Evolutionary conservation across 1,140 invertebrate genomes (phyloP).

Genomic region (Pogonus chalceus): DNA sequence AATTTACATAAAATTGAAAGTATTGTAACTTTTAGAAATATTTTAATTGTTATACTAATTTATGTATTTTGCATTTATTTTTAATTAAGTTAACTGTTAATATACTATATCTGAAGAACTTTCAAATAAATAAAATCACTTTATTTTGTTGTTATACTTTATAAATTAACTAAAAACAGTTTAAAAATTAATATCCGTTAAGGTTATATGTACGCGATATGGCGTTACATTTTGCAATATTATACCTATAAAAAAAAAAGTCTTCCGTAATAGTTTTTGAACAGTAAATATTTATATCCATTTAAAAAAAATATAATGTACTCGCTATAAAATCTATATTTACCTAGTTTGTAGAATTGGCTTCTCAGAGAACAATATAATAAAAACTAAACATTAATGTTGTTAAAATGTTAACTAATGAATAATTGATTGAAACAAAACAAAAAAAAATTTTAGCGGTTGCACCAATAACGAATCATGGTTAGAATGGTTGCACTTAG

Average conservation of each 20-base stretch:
- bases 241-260: background rate
- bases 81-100: no score
- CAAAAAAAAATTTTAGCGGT: background rate
- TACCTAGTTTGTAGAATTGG: background rate
- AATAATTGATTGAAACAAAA: background rate
- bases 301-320: background rate
- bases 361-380: background rate
- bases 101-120: conserved; percentile 5
- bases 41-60: no score
- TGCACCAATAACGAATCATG: background rate
- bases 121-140: no score
- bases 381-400: conserved; percentile 2
- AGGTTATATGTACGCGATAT: no score
- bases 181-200: no score
- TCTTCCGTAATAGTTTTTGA: conserved; percentile 3
- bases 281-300: background rate
- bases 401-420: conserved; percentile 3
- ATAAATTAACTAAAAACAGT: no score
- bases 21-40: no score
- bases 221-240: background rate
- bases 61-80: no score
- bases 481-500: conserved; percentile 1
- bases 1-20: no score
- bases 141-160: no score
- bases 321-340: conserved; percentile 4